phyloP scores from a whole-genome alignment of 2,113 vertebrate species.

The Hassar affinis region DNA sequence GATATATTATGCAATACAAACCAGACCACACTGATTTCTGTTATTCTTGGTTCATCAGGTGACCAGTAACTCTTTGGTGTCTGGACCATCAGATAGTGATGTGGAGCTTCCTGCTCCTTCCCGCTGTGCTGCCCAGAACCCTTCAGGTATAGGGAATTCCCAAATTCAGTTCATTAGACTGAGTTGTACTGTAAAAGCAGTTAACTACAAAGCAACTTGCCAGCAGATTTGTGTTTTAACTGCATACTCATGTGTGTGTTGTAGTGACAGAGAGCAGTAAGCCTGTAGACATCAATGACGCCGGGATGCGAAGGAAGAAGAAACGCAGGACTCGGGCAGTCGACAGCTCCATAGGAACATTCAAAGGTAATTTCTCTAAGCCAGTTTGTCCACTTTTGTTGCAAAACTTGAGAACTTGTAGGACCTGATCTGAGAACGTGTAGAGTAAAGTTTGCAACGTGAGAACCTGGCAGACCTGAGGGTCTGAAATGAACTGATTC shows the following conservation, averaged over 20 bases:
- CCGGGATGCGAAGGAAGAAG: constrained; percentile 85
- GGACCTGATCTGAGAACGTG: too few relatives aligned
- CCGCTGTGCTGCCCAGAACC: constrained; percentile 49
- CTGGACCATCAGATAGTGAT: constrained; percentile 61
- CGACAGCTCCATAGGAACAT: constrained; percentile 81
- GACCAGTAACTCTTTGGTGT: constrained; percentile 62
- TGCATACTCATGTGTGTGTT: constrained; percentile 37
- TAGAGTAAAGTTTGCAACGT: too few relatives aligned
- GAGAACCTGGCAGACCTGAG: too few relatives aligned
- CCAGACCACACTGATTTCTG: background rate
- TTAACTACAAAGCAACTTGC: background rate
- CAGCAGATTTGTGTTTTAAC: background rate
- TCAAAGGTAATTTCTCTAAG: constrained; percentile 77
- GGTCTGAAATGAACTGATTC: background rate
- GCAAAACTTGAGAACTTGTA: too few relatives aligned
- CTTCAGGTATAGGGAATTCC: constrained; percentile 37
- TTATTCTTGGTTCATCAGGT: constrained; percentile 44
- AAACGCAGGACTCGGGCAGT: constrained; percentile 81
- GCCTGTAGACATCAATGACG: constrained; percentile 80
- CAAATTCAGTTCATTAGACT: background rate
- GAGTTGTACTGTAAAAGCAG: background rate
- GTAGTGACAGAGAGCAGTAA: constrained; percentile 85
- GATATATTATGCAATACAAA: background rate
- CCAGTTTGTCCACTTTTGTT: background rate
- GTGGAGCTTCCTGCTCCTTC: constrained; percentile 35